phyloP scores from a whole-genome alignment of 1,140 invertebrate species.

The Lutraria rhynchaena region DNA sequence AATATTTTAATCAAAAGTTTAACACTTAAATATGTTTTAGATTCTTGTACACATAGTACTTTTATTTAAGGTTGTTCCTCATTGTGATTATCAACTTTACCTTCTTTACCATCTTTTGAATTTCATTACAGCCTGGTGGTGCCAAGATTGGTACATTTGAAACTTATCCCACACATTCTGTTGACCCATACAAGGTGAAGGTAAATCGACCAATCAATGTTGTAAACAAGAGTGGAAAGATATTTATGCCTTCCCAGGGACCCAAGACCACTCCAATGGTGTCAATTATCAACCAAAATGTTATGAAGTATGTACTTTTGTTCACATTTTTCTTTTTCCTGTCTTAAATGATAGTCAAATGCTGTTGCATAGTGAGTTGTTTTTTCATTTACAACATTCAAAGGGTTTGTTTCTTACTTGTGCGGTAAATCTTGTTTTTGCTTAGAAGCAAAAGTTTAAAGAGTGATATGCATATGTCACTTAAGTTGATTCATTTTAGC shows the following conservation, averaged over 20 bases:
- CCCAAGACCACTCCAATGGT: conserved; percentile 79
- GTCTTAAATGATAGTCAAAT: not conserved
- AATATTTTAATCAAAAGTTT: too few species aligned
- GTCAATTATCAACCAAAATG: conserved; percentile 81
- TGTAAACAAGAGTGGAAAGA: conserved; percentile 81
- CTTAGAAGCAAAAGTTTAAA: not conserved
- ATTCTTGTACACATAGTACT: too few species aligned
- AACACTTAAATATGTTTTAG: too few species aligned
- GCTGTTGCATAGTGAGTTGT: not conserved
- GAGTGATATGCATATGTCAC: too few species aligned
- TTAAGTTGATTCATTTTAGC: too few species aligned
- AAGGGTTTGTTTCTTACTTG: not conserved
- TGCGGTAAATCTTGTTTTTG: not conserved
- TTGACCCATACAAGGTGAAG: conserved; percentile 77
- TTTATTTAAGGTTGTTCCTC: too few species aligned
- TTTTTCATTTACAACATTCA: not conserved
- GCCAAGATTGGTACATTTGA: conserved; percentile 82
- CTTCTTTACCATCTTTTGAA: not conserved
- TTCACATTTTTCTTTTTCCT: not conserved
- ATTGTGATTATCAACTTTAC: too few species aligned
- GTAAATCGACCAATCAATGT: conserved; percentile 72
- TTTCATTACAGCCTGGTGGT: conserved; percentile 77
- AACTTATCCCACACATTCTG: conserved; percentile 80
- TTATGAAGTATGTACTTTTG: conserved; percentile 74
- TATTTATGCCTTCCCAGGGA: conserved; percentile 79